Conservation (phyloP, 2,113 vertebrate species). For the Gnathonemus longibarbis region DNA sequence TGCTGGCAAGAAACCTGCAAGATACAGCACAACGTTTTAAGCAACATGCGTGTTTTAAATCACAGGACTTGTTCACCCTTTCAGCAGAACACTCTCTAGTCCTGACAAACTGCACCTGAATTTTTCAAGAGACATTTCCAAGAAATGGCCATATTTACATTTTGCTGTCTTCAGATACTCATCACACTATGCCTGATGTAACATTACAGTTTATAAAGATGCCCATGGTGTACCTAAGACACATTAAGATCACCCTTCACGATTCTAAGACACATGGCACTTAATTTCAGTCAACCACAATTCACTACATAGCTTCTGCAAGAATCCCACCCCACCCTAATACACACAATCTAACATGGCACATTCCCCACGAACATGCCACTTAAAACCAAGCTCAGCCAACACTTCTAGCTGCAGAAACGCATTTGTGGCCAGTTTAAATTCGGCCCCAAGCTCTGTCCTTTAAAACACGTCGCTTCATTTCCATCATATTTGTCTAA, state of each 20-base stretch:
- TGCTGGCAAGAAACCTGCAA: neutral
- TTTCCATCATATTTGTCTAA: conserved; percentile 2
- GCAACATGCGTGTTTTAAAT: neutral
- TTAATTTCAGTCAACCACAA: neutral
- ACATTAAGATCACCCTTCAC: neutral
- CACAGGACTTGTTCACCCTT: neutral
- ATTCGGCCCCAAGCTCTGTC: neutral
- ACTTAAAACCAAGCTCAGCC: neutral
- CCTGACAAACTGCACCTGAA: neutral
- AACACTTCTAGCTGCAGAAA: neutral
- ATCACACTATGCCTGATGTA: neutral
- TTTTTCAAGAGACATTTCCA: neutral
- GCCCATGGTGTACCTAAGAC: neutral
- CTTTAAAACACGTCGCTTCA: neutral
- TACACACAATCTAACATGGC: conserved; percentile 17
- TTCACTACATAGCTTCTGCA: neutral
- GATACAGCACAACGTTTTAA: neutral
- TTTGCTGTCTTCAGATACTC: neutral
- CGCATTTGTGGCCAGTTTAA: neutral
- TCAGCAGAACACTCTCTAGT: neutral
- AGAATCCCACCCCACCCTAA: conserved; percentile 1
- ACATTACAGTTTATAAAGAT: neutral
- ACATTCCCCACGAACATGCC: conserved; percentile 19
- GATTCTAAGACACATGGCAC: neutral
- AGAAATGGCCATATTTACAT: neutral